Percentiles rank a stretch among this genome's conserved stretches.
Conservation (phyloP, 2,797 vertebrate genomes). For the Alectoris magna region DNA sequence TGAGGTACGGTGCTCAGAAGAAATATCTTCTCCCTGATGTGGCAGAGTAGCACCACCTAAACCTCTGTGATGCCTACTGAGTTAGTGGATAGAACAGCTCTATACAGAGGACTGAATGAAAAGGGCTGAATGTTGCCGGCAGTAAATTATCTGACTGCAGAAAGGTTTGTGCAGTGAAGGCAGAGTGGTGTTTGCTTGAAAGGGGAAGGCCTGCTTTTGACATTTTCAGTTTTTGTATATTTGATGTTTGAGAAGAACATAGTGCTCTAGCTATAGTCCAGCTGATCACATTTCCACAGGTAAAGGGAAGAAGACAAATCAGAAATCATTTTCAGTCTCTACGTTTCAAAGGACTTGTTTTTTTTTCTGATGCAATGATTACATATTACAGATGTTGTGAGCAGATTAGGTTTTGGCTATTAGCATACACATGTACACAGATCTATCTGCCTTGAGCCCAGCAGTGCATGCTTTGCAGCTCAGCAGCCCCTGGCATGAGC, state of each 20-base stretch:
- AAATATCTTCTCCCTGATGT: neutral
- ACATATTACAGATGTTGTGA: neutral
- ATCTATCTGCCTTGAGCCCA: neutral
- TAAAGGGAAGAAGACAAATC: neutral
- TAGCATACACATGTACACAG: too few relatives aligned
- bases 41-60: neutral
- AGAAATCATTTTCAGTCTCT: neutral
- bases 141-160: neutral
- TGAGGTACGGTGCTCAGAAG: neutral
- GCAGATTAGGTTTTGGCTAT: neutral
- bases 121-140: neutral
- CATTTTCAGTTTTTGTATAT: neutral
- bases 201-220: neutral
- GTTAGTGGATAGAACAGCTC: neutral
- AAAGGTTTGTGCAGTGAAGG: neutral
- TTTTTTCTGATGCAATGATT: neutral
- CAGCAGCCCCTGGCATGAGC: rapidly evolving
- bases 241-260: neutral
- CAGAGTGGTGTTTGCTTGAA: neutral
- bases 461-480: neutral
- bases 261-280: neutral
- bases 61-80: neutral
- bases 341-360: neutral
- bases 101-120: neutral
- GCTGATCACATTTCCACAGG: neutral